Evolutionary conservation across 2,113 vertebrate genomes (phyloP), one percentile per base, ranked within the genome.

Genomic region (Tragelaphus imberbis): DNA sequence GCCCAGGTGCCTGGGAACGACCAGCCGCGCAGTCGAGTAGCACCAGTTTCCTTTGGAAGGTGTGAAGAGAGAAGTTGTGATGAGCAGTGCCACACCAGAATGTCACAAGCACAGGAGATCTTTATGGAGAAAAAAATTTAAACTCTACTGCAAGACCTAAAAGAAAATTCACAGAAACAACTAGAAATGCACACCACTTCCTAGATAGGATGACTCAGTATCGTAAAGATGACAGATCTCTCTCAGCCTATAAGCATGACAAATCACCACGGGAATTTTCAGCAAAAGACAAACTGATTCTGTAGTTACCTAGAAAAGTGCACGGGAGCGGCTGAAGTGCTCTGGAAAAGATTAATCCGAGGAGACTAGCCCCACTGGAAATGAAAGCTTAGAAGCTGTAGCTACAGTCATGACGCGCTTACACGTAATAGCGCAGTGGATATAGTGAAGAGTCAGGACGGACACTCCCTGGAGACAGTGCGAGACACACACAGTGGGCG

Each of bases 331-430:
- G 68, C 87, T 51, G 47, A 84, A 81, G n/a, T 68, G 86, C 58
- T 96, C 44, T 94, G 59, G 80, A 80, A 47, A 95, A 84, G 75
- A n/a, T 80, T 79, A 36, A 47, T 93, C 71, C 56, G 40, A 36
- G 58, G 81, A 93, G n/a, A 84, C 21, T 77, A 68, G 30, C 28
- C 44, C 58, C 13, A 44, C 75, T 36, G 84, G 59, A 91, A 89
- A 44, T 85, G 84, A 75, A 92, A 81, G n/a, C 49, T 33, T 85
- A 30, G 3, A 58, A 63, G 17, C n/a, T 61, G 12, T 28, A 40
- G 77, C 17, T 25, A 55, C 40, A 71, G 55, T 4, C 16, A 27
- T 12, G 36, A 81, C 6, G 10, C 53, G 14, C 59, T 71, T 2
- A 89, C 7, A 25, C 27, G 14, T 30, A 15, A 12, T 30, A 82